phyloP scores from a whole-genome alignment of 2,888 invertebrate species.

The Drosophila greeni region DNA sequence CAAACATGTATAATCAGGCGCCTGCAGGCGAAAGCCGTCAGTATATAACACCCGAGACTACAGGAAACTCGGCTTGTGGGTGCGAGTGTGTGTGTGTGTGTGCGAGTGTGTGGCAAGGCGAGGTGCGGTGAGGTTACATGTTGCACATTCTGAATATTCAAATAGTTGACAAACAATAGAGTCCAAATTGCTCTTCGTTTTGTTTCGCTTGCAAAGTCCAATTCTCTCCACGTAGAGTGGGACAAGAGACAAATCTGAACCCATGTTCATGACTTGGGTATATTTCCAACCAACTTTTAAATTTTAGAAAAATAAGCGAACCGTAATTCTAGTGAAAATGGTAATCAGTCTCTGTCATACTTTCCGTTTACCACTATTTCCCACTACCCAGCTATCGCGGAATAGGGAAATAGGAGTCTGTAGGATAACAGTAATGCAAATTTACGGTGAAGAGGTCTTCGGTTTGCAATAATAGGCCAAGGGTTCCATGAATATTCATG shows the following conservation, averaged over 20 bases:
- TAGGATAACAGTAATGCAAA: neutral
- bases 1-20: constrained; percentile 10
- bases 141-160: constrained; percentile 25
- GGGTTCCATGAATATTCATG: constrained; percentile 2
- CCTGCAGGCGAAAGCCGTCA: constrained; percentile 19
- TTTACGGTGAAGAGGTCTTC: neutral
- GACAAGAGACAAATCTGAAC: neutral
- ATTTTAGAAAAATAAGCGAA: neutral
- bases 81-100: neutral
- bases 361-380: too few species aligned
- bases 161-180: constrained; percentile 16
- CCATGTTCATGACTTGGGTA: neutral
- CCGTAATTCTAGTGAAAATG: neutral
- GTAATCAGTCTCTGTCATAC: neutral
- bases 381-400: neutral
- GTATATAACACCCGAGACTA: constrained; percentile 8
- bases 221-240: constrained; percentile 1
- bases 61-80: constrained; percentile 5
- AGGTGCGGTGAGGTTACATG: constrained; percentile 8
- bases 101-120: neutral
- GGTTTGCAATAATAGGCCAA: neutral
- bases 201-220: constrained; percentile 5
- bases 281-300: neutral
- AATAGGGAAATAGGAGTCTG: neutral
- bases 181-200: constrained; percentile 1